Evolutionary conservation across 1,140 invertebrate species (phyloP), one percentile per base, ranked within the genome.

Genomic region (Meloidogyne chitwoodi): DNA sequence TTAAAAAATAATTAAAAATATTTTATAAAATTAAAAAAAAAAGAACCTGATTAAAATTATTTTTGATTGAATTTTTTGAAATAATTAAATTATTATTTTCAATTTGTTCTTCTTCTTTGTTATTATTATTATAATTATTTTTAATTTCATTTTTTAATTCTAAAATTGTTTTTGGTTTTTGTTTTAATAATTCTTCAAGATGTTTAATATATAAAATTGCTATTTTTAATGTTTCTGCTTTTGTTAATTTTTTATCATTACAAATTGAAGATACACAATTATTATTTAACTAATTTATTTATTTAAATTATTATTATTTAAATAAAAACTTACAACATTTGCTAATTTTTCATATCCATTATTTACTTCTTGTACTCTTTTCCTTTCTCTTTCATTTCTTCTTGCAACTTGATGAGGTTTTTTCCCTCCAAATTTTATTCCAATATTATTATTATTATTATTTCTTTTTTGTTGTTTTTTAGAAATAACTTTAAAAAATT

Each of bases 121-220:
- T 19, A 27, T 41, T 38, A 6, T 5, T 14, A 29, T 48, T 24
- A 68, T 70, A 29, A 19, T 70, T n/a, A 24, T 24, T 29, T 63
- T 31, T 65, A 41, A 63, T 34, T 73, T 73, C 44, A 34, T 27
- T 64, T 64, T 73, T 27, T 73, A 19, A n/a, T 34, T 34, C 44
- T 16, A 64, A 31, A 27, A 56, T 72, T 31, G 44, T 63, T 34
- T 38, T 34, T 24, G 27, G 64, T 63, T 63, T 6, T 11, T 64
- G 48, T 8, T 64, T 22, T 27, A 73, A 73, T 41, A 41, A 67
- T 4, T 73, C 48, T 34, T 73, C 63, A 24, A 82, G 26, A 73
- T 82, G 83, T 65, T 81, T 41, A 38, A 82, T 84, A 64, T 82
- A 82, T 26, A 68, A 34, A 64, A 84, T 84, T 2, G 81, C 83